Evolutionary conservation across 2,797 vertebrate genomes (phyloP).

Genomic region (Catostomus latipinnis): DNA sequence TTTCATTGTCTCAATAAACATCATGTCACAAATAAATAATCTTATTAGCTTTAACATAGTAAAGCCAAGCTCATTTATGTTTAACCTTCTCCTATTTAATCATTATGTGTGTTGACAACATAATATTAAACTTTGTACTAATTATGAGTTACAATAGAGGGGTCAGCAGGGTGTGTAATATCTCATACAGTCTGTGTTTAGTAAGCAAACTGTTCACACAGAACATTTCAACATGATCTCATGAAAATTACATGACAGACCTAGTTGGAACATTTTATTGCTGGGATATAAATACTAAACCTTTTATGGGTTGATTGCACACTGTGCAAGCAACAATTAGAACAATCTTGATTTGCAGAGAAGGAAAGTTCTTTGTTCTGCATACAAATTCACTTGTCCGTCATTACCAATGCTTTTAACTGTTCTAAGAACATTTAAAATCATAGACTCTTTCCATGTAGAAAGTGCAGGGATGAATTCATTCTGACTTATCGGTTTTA

Average conservation of each 20-base stretch:
- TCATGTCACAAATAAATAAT: slow-evolving; percentile 36
- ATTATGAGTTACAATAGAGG: slow-evolving; percentile 52
- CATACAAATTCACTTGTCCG: slow-evolving; percentile 19
- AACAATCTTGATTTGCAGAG: slow-evolving; percentile 38
- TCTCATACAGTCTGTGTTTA: slow-evolving; percentile 37
- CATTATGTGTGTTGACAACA: slow-evolving; percentile 42
- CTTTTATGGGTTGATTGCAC: slow-evolving; percentile 27
- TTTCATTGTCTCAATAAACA: slow-evolving; percentile 1
- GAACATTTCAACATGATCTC: not conserved
- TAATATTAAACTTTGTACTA: slow-evolving; percentile 51
- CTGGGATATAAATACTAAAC: slow-evolving; percentile 40
- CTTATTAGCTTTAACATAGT: slow-evolving; percentile 53
- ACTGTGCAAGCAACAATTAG: slow-evolving; percentile 30
- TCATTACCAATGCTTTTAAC: not conserved
- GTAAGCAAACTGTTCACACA: slow-evolving; percentile 31
- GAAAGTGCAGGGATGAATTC: slow-evolving; percentile 16
- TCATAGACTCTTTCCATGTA: not conserved
- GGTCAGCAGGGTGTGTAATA: slow-evolving; percentile 30
- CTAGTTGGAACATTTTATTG: slow-evolving; percentile 1
- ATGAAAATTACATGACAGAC: no score
- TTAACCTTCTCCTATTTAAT: slow-evolving; percentile 53
- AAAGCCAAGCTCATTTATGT: slow-evolving; percentile 39
- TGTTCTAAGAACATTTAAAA: slow-evolving; percentile 19
- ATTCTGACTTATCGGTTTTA: slow-evolving; percentile 1
- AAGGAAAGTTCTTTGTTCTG: slow-evolving; percentile 37